Evolutionary conservation across 1,140 invertebrate genomes (phyloP), one percentile per base, ranked within the genome.

Genomic region (Adelges cooleyi): DNA sequence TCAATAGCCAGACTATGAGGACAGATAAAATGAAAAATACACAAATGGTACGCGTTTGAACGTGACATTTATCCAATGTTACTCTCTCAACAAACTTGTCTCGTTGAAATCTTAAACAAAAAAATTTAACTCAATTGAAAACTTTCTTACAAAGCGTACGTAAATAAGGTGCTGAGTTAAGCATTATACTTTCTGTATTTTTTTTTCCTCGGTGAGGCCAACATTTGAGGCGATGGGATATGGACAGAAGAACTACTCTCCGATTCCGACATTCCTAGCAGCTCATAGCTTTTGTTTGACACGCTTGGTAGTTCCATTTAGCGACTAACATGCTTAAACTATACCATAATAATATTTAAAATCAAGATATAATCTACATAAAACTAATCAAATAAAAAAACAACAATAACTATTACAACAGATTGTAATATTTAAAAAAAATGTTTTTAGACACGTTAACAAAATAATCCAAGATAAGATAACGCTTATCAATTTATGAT

Each of bases 21-120:
- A 46, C 42, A n/a, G 56, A 62, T 10, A 62, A 18, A n/a, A 62
- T 15, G 15, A 62, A 62, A 18, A 48, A 62, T 17, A 62, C 56
- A 48, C 56, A 62, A 22, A 62, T 11, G 8, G 56, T 33, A 6
- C 56, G 56, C 0, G 25, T n/a, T 22, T 44, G 40, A 25, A 59
- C 6, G 25, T 29, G 56, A 46, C 56, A 62, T 62, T 27, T 62
- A 27, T 62, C 42, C 27, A 62, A 62, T 8, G 22, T 29, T 2
- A 33, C 42, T 2, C 33, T 27, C 6, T 33, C 56, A 2, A 13
- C 27, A 20, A 62, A 62, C 25, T 46, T 62, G 1, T 62, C 56
- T 9, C 56, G 44, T 29, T 22, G 25, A 15, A 46, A 46, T 8
- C 56, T 62, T 22, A 1, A 48, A 20, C 4, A 29, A 6, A 17